Base-by-base conservation (phyloP, 2,113 vertebrate genomes). In the Vimba vimba region DNA sequence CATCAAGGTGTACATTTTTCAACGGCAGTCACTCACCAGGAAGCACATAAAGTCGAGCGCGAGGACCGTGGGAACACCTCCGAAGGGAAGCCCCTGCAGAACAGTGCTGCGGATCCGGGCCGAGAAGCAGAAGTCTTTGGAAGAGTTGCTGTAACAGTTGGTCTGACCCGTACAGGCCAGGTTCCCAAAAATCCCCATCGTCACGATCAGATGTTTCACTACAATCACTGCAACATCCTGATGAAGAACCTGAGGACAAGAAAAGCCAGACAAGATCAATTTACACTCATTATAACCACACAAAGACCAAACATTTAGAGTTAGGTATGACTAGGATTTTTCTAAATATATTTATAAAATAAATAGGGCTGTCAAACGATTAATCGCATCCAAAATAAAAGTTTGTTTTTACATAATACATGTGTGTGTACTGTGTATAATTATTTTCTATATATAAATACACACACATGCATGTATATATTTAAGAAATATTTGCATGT, bases 21-120 rank as follows among this genome's bases (percentile, higher is more conserved):
- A 21, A 9, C 7, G 4, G 5, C 1, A 30, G 4, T 8, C 23
- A 21, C 96, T 96, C 93, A 99, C 98, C 1, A 99, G 96, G 92
- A 99, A 99, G 94, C 97, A 98, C 97, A 99, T 98, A 86, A 99
- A 99, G 92, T 99, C 98, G 0, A 99, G 96, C 21, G 98, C 98
- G 21, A 99, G 96, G 73, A 99, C 98, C 0, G 98, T 99, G 91
- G 98, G 97, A 77, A 99, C 97, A 0, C 98, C 98, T 0, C 98
- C 97, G 0, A 99, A 99, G 19, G 98, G 97, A 92, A 99, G 94
- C 39, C 98, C 98, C 93, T 99, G 98, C 77, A 99, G 95, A 86
- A 99, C 98, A 0, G 98, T 99, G 94, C 97, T 99, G 92, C 97
- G 97, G 92, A 99, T 98, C 12, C 97, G 96, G 0, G 97, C 98